Evolutionary conservation across 1,140 invertebrate species (phyloP), one percentile per base, ranked within the genome.

Genomic region (Musca vetustissima): DNA sequence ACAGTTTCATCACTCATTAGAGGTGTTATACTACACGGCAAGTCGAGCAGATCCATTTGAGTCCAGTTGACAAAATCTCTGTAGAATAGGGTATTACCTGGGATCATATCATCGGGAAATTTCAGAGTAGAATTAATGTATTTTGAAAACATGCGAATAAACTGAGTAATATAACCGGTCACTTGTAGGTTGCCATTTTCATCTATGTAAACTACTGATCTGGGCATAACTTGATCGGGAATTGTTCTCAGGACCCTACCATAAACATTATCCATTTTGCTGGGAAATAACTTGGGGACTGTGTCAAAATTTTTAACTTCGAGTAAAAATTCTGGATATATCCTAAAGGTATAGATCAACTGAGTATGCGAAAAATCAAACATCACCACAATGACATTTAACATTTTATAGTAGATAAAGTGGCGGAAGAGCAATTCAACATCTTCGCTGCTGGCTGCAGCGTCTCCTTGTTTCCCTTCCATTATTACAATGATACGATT

Each of bases 211-310:
- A 67, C 17, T 0, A 67, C 52, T 6, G 66, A 53, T 19, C 66
- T 19, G 4, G 66, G 66, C 48, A 22, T 22, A 13, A 67, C 17
- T 22, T 67, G 66, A 43, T 67, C 66, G 24, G 64, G 64, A 22
- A 67, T 53, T 13, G 66, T 67, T 36, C 66, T 22, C 25, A 67
- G 3, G 1, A 11, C 13, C 3, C 32, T 13, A 2, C 66, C 66
- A 32, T 67, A 43, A 22, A 67, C 25, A 22, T 67, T 55, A 22
- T 55, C 13, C 49, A 67, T 32, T 52, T 50, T 48, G 2, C 4
- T 22, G 48, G 66, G 66, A 22, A 25, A 67, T 1, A 67, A 8
- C 14, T 49, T 15, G 0, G 1, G 1, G 1, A 13, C 2, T 17
- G 9, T 22, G 3, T 52, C 22, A 11, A 52, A 22, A 2, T 52